A percentile compares a stretch with the other conserved stretches of the same genome.
Conservation (phyloP, 2,797 vertebrate species). For the Lerista edwardsae region DNA sequence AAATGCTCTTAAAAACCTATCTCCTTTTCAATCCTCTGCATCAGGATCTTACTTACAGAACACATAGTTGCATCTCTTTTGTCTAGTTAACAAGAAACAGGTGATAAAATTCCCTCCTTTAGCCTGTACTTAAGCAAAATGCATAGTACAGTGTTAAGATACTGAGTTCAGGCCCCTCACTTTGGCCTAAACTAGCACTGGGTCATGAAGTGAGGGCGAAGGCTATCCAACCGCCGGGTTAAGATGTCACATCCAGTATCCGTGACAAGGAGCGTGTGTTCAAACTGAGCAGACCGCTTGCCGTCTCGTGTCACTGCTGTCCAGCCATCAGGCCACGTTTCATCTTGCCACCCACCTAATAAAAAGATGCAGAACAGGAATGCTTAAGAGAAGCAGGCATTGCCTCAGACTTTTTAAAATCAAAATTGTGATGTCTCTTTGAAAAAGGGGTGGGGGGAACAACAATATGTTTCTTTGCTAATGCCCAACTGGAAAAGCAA, state of each 20-base stretch:
- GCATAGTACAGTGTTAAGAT: constrained; percentile 65
- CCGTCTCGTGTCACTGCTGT: constrained; percentile 96
- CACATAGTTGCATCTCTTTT: constrained; percentile 52
- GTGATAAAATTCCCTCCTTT: constrained; percentile 64
- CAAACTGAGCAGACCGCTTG: constrained; percentile 97
- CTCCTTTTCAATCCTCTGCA: constrained; percentile 63
- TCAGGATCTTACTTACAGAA: constrained; percentile 58
- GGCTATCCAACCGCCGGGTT: constrained; percentile 87
- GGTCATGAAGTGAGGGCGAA: constrained; percentile 90
- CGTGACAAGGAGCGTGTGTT: constrained; percentile 96
- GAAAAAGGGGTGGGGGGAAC: not conserved
- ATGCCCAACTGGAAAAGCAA: not conserved
- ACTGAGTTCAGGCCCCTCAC: constrained; percentile 43
- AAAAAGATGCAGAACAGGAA: not conserved
- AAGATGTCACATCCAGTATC: constrained; percentile 97
- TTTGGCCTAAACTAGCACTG: constrained; percentile 79
- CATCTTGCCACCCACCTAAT: constrained; percentile 96
- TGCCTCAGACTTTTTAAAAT: not conserved
- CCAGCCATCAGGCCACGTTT: constrained; percentile 99
- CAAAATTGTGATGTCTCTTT: not conserved
- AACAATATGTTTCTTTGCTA: not conserved
- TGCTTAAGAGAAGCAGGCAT: not conserved
- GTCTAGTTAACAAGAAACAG: constrained; percentile 70
- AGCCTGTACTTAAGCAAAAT: constrained; percentile 74
- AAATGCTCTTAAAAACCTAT: constrained; percentile 67